Conservation (phyloP, 2,888 invertebrate species). For the Poecilobothrus nobilitatus region DNA sequence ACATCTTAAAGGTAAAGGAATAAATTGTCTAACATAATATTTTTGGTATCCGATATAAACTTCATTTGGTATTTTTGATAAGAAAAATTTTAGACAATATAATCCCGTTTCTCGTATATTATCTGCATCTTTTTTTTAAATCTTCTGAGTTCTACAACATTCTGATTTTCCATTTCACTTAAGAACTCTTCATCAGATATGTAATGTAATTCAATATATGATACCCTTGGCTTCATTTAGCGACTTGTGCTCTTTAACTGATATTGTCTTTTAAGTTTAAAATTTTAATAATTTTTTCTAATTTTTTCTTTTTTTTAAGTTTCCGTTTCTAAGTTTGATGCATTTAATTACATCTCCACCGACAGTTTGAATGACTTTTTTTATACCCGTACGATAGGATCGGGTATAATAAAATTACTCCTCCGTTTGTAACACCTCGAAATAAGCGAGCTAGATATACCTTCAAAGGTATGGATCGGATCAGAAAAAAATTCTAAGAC, state of each 20-base stretch:
- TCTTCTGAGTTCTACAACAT: background rate
- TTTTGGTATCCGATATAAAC: background rate
- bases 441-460: no score
- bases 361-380: background rate
- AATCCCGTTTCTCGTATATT: no score
- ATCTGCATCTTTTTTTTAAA: no score
- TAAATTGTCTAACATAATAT: background rate
- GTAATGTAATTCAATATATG: background rate
- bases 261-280: background rate
- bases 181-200: background rate
- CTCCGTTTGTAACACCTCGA: no score
- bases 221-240: background rate
- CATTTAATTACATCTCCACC: background rate
- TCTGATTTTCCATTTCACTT: background rate
- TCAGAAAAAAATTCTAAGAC: no score
- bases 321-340: background rate
- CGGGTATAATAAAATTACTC: no score
- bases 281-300: background rate
- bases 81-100: no score
- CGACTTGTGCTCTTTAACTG: background rate
- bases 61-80: background rate
- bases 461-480: no score
- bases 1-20: background rate
- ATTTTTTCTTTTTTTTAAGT: background rate
- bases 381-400: no score